Conservation (phyloP, 2,797 vertebrate genomes). For the Apodemus agrarius region DNA sequence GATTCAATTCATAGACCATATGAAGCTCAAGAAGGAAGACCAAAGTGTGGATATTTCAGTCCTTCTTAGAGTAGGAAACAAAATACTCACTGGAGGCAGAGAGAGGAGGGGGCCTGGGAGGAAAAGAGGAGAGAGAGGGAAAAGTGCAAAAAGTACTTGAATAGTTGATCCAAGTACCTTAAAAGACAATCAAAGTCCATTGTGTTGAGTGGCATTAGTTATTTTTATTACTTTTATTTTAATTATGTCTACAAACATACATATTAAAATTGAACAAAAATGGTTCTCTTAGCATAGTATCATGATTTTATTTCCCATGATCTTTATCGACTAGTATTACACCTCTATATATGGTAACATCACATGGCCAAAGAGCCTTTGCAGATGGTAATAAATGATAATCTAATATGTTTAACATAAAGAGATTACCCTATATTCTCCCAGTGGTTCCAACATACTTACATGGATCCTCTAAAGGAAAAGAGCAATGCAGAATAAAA, state of each 20-base stretch:
- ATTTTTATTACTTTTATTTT: constrained; percentile 45
- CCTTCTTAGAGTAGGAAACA: background rate
- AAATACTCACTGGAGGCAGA: background rate
- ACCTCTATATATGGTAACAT: background rate
- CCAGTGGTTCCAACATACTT: background rate
- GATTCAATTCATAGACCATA: background rate
- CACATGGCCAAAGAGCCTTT: background rate
- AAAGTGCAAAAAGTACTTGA: background rate
- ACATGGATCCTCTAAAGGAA: background rate
- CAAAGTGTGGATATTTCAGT: background rate
- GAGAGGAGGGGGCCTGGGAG: background rate
- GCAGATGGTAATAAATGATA: constrained; percentile 3
- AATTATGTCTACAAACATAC: background rate
- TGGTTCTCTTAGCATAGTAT: background rate
- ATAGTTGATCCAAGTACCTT: background rate
- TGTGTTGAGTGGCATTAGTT: background rate
- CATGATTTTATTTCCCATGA: background rate
- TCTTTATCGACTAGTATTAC: background rate
- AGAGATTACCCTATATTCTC: background rate
- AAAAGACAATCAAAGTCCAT: background rate
- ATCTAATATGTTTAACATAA: background rate
- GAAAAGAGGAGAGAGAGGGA: background rate
- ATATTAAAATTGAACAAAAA: constrained; percentile 42
- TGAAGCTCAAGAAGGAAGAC: background rate
- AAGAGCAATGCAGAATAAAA: background rate